phyloP scores from a whole-genome alignment of 2,888 invertebrate genomes.

The Philereme vetulata region DNA sequence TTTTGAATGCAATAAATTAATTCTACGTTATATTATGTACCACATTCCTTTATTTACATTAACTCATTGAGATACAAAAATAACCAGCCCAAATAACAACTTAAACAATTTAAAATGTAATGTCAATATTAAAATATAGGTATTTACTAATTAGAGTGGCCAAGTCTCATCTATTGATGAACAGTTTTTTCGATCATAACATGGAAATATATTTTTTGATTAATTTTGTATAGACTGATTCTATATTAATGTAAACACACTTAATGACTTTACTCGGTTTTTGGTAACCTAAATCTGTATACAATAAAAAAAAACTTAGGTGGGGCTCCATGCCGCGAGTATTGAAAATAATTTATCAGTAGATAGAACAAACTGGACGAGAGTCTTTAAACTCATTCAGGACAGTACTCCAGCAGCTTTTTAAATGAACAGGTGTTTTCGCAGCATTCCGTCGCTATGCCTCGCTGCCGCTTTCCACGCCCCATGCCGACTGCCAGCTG shows the following conservation, averaged over 20 bases:
- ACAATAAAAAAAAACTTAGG: too few relatives aligned
- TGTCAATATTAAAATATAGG: too few relatives aligned
- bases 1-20: background rate
- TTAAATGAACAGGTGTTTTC: constrained; percentile 46
- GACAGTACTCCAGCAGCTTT: constrained; percentile 49
- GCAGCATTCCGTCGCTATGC: constrained; percentile 50
- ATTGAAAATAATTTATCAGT: background rate
- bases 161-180: too few relatives aligned
- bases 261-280: too few relatives aligned
- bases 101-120: background rate
- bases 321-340: too few relatives aligned
- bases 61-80: background rate
- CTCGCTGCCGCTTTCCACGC: constrained; percentile 43
- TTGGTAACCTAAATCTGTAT: too few relatives aligned
- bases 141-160: too few relatives aligned
- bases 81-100: background rate
- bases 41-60: constrained; percentile 17
- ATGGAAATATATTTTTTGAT: too few relatives aligned
- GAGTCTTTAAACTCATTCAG: constrained; percentile 12
- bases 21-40: constrained; percentile 8
- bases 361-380: constrained; percentile 1
- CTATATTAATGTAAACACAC: too few relatives aligned
- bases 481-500: constrained; percentile 40
- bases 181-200: too few relatives aligned
- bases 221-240: too few relatives aligned